Evolutionary conservation across 2,888 invertebrate genomes (phyloP), one percentile per base, ranked within the genome.

Genomic region (Bedellia somnulentella): DNA sequence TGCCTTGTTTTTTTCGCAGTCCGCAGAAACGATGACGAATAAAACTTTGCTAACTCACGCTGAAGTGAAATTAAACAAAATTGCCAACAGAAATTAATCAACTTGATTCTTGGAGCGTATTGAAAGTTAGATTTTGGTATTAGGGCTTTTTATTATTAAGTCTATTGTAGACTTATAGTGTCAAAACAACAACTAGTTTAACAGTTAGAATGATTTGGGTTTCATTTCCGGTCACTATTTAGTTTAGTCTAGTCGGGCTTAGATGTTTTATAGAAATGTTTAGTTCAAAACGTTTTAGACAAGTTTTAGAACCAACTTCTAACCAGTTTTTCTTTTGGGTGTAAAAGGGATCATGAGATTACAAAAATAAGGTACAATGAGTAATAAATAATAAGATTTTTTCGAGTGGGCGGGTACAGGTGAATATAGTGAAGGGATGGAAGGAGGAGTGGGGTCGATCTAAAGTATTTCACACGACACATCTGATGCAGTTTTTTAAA

Each of bases 1-100:
- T 64, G 61, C 57, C 58, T 62, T 61, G 60, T 63, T 62, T 63
- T 57, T 57, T 48, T 56, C 55, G 53, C 47, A 52, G 48, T 43
- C 47, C 49, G 36, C 44, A 45, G 50, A 47, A 50, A 53, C n/a
- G 49, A 59, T 58, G 57, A 57, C 52, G 49, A 52, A 60, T 57
- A 52, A 55, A 58, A 60, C 49, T 59, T 57, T 33, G 41, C 40
- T 45, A 40, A 45, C 44, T 44, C 37, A 12, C 12, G 29, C 21
- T 27, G 15, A 36, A 33, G 33, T 33, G 32, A 35, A 30, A 25
- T 21, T 27, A 35, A 35, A 27, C 15, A 30, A 29, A 29, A 22
- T 21, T 29, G 21, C 5, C 12, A 14, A 14, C 4, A n/a, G 14
- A 29, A 29, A 22, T 8, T 24, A 6, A 24, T 21, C 10, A 21